Evolutionary conservation across 2,888 invertebrate genomes (phyloP).

Genomic region (Heteromyza rotundicornis): DNA sequence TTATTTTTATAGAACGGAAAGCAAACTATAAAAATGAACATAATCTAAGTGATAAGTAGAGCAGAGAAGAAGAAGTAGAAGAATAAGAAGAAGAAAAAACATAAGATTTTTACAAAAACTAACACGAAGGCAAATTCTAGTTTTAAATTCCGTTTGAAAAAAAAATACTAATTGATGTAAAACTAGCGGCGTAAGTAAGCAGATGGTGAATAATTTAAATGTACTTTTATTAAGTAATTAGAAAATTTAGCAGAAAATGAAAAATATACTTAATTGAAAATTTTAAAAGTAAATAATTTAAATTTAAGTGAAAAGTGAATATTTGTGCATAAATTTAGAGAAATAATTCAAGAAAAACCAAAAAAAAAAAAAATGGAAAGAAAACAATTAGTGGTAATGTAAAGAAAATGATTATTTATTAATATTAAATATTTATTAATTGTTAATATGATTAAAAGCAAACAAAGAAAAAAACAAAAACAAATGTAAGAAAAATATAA

Average conservation of each 20-base stretch:
- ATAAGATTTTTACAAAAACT: background rate
- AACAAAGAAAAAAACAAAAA: constrained; percentile 25
- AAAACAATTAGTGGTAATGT: constrained; percentile 49
- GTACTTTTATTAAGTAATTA: background rate
- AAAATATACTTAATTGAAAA: constrained; percentile 15
- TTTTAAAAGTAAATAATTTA: constrained; percentile 35
- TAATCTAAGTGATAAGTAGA: background rate
- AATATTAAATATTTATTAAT: constrained; percentile 7
- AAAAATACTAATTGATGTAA: background rate
- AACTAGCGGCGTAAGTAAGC: background rate
- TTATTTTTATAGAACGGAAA: constrained; percentile 27
- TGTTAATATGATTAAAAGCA: constrained; percentile 12
- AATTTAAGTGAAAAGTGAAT: constrained; percentile 36
- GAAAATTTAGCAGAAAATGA: background rate
- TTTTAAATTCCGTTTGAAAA: constrained; percentile 1
- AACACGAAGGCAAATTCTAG: background rate
- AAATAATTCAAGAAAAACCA: too few species aligned
- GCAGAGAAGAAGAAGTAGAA: constrained; percentile 18
- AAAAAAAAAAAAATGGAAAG: too few species aligned
- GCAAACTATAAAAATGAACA: constrained; percentile 11
- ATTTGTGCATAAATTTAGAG: constrained; percentile 51
- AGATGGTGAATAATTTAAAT: background rate
- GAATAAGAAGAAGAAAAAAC: background rate
- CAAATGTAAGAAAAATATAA: constrained; percentile 24
- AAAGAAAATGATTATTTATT: constrained; percentile 22